phyloP scores from a whole-genome alignment of 2,113 vertebrate genomes.

The Psilopogon haemacephalus region DNA sequence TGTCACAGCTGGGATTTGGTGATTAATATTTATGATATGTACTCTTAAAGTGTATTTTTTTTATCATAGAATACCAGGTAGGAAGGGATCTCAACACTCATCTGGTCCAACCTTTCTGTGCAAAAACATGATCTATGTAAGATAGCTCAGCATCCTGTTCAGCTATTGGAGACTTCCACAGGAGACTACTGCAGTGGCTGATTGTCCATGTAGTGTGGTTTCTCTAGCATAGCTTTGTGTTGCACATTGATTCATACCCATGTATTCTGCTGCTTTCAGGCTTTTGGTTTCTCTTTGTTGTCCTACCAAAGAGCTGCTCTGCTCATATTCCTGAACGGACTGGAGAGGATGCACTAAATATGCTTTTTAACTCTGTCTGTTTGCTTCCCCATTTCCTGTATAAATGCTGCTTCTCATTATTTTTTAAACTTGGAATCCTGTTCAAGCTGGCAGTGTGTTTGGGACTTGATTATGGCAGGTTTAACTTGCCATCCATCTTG shows the following conservation, averaged over 20 bases:
- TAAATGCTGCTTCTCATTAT: not conserved
- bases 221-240: not conserved
- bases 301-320: too few species aligned
- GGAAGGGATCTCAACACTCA: too few species aligned
- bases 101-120: too few species aligned
- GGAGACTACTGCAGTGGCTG: too few species aligned
- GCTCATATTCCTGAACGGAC: rapidly evolving
- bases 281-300: not conserved
- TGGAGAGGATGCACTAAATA: not conserved
- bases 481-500: not conserved
- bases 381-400: not conserved
- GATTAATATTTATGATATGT: not conserved
- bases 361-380: rapidly evolving
- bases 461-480: not conserved
- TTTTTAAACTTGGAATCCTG: not conserved
- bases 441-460: not conserved
- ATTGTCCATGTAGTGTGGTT: not conserved
- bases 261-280: not conserved
- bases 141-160: too few species aligned
- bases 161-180: too few species aligned
- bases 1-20: too few species aligned
- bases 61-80: too few species aligned
- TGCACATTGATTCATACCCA: rapidly evolving
- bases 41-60: too few species aligned
- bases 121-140: too few species aligned